phyloP scores from a whole-genome alignment of 53 echinoderm and acorn worm species.

The Apostichopus leukothele region DNA sequence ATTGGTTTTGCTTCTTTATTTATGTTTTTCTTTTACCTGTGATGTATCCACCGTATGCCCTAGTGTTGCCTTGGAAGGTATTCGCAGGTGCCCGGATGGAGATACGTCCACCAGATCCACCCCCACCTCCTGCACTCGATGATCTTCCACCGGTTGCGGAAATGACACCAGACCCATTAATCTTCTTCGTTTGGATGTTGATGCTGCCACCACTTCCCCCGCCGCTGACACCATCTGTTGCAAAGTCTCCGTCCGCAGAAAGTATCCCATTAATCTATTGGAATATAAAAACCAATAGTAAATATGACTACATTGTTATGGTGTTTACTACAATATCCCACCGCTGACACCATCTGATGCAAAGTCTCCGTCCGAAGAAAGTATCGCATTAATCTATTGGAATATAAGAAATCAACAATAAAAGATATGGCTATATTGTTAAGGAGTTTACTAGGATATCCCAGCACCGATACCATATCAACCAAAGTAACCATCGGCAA shows the following conservation, averaged over 20 bases:
- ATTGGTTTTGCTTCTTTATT: too few relatives aligned
- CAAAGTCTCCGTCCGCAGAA: not conserved
- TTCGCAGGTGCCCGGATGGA: not conserved
- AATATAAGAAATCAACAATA: too few relatives aligned
- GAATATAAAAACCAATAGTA: not conserved
- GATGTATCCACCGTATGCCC: not conserved
- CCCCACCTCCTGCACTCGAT: not conserved
- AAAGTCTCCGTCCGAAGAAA: not conserved
- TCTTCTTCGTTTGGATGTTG: not conserved
- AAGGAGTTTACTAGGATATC: too few relatives aligned
- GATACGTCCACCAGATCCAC: not conserved
- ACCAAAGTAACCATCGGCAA: too few relatives aligned
- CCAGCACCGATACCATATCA: too few relatives aligned
- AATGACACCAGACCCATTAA: not conserved
- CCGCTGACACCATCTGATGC: not conserved
- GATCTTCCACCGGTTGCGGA: not conserved
- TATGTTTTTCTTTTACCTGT: not conserved
- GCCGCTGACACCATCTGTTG: not conserved
- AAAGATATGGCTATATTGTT: too few relatives aligned
- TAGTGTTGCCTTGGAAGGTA: not conserved
- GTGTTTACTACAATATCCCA: not conserved
- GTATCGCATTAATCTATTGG: not conserved
- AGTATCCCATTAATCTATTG: not conserved
- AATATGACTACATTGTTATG: too few relatives aligned
- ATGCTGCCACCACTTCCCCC: slow-evolving; percentile 3